Conservation (phyloP, 2,888 invertebrate genomes). For the Chrysina gloriosa region DNA sequence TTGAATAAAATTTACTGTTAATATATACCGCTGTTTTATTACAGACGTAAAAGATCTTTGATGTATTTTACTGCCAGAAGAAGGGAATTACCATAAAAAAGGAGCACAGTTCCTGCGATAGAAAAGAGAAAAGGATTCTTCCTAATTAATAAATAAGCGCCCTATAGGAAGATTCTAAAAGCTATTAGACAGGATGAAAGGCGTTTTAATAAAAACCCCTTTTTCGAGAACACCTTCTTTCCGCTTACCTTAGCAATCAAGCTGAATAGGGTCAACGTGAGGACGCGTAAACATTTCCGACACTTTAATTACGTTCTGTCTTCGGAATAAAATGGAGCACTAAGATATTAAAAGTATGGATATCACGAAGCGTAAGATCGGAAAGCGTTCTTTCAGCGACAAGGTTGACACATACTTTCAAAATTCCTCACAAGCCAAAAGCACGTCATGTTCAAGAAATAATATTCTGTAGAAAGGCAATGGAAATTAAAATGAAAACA, state of each 20-base stretch:
- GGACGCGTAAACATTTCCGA: conserved; percentile 59
- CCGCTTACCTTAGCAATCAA: conserved; percentile 56
- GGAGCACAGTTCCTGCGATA: neutral
- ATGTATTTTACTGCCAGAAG: conserved; percentile 34
- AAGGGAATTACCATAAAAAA: conserved; percentile 28
- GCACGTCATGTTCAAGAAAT: too few relatives aligned
- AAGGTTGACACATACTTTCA: neutral
- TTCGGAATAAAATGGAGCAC: conserved; percentile 37
- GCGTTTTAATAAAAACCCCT: conserved; percentile 57
- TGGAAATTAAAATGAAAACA: too few relatives aligned
- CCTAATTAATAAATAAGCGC: conserved; percentile 55
- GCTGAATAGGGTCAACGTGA: conserved; percentile 58
- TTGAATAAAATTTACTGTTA: conserved; percentile 43
- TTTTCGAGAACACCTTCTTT: conserved; percentile 53
- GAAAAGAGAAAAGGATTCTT: conserved; percentile 13
- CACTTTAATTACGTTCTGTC: conserved; percentile 59
- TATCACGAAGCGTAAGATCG: conserved; percentile 7
- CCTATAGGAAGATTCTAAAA: conserved; percentile 51
- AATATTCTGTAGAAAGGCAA: too few relatives aligned
- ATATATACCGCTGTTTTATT: conserved; percentile 42
- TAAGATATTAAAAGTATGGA: conserved; percentile 11
- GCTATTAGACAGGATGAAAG: conserved; percentile 54
- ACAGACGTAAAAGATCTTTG: conserved; percentile 33
- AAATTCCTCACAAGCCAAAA: too few relatives aligned
- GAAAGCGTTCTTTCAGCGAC: neutral